Base-by-base conservation (phyloP, 1,140 invertebrate genomes). In the Ostrea edulis region DNA sequence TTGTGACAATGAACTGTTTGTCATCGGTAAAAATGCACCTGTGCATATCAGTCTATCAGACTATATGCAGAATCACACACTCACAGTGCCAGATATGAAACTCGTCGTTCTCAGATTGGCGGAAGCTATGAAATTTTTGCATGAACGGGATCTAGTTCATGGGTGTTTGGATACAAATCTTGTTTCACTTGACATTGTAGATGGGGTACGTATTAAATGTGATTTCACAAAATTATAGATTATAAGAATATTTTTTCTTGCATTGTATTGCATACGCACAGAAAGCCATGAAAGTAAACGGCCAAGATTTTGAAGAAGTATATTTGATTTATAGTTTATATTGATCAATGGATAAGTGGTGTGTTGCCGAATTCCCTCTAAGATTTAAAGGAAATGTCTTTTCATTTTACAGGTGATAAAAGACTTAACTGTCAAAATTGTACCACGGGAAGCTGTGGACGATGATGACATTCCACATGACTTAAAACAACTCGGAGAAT, bases 61-160 rank as follows among this genome's bases (percentile, higher is more conserved):
- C n/a, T 55, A n/a, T 53, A 86, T 82, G 71, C 52, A 52, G n/a
- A 54, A n/a, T 17, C 52, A 82, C 0, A 25, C n/a, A 20, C 85
- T 77, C 8, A 35, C 52, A 8, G 53, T 86, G 25, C 22, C n/a
- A 29, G 44, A 54, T 8, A 86, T 86, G 25, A 77, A 77, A 17
- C 20, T 44, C 8, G 29, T 86, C 4, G 85, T 86, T 12, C 44
- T 35, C 22, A 20, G 71, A 71, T 29, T 86, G 25, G 52, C 85
- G 5, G 65, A 55, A 14, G 65, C 68, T 8, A 71, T 86, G 17
- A 52, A 77, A 8, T 86, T 86, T 55, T 53, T 86, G 4, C 85
- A 86, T 29, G 77, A 82, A 17, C 85, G 85, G 25, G 77, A 81
- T n/a, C 29, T 54, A 2, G 51, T 86, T 22, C 85, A 81, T 14